Evolutionary conservation across 1,140 invertebrate species (phyloP), one percentile per base, ranked within the genome.

Genomic region (Trachymyrmex cornetzi): DNA sequence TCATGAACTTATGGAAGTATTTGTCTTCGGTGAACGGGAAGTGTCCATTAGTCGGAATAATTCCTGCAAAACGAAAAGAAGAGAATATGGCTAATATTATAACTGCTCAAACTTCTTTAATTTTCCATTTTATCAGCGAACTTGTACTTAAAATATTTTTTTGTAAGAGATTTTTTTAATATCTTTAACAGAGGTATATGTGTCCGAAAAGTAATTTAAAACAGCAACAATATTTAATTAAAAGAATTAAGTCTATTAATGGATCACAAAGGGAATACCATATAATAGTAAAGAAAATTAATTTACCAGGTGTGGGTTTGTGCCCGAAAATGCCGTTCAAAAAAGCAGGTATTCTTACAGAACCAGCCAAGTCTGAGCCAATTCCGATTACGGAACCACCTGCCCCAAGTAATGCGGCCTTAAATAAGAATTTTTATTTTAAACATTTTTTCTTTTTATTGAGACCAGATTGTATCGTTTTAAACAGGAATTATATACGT

Each of bases 271-370:
- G 2, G 11, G 27, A 55, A 30, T 57, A 75, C 14, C 3, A 59
- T 14, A 16, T 12, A 24, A 48, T 63, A n/a, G n/a, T n/a, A 55
- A 44, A 44, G 27, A 71, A 38, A 3, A 14, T 50, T 12, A 77
- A 50, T 88, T 93, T 91, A 97, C 97, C 97, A 88, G 96, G 96
- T 1, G 98, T 97, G 22, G 98, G 97, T 92, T 98, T 99, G 93
- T 98, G 98, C 34, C 98, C 98, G 93, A 98, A 99, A 44, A 99
- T 95, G 24, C 98, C 98, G 94, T 97, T 98, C 92, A 98, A 98
- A 55, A 97, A 96, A 12, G 97, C 96, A 1, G 98, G 98, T 89
- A 99, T 95, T 38, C 98, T 96, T 86, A 99, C 98, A 16, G 98
- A 99, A 12, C 98, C 97, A 14, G 97, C 97, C 80, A 99, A 97